These are phyloP conservation scores for Chionoecetes opilio DNA, from an alignment of 1,140 invertebrate genomes.

Conservation along the genomic window DNA sequence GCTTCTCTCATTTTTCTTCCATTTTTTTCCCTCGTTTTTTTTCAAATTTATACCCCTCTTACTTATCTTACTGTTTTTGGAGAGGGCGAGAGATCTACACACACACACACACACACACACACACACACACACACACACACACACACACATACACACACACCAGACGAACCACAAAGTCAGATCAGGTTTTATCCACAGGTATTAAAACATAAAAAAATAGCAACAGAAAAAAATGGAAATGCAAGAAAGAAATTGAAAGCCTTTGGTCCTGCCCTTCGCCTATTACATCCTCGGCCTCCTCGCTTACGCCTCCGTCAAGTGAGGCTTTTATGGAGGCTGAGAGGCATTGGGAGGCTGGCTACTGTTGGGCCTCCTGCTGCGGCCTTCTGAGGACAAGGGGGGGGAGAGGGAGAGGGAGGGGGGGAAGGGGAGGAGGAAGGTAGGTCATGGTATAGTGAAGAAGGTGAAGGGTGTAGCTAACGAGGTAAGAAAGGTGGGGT, in stretches of 20 bases:
- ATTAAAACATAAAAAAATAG: neutral
- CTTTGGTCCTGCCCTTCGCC: too few relatives aligned
- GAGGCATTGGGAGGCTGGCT: neutral
- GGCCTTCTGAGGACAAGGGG: neutral
- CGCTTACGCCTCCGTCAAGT: neutral
- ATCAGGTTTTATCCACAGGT: too few relatives aligned
- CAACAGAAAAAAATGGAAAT: neutral
- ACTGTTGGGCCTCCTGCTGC: neutral
- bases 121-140: too few relatives aligned
- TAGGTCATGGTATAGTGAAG: too few relatives aligned
- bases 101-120: too few relatives aligned
- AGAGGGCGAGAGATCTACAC: neutral
- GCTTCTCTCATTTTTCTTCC: too few relatives aligned
- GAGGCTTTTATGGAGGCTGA: slow-evolving; percentile 22
- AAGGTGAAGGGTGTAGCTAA: too few relatives aligned
- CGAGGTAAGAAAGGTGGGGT: too few relatives aligned
- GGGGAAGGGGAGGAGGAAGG: neutral
- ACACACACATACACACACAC: neutral
- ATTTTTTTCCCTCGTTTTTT: too few relatives aligned
- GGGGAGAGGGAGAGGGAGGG: neutral
- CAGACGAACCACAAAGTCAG: too few relatives aligned
- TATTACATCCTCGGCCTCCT: neutral
- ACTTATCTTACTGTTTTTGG: too few relatives aligned
- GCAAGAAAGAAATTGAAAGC: neutral
- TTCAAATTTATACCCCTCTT: too few relatives aligned